phyloP scores from a whole-genome alignment of 2,888 invertebrate genomes.

The Schizaphis graminum region DNA sequence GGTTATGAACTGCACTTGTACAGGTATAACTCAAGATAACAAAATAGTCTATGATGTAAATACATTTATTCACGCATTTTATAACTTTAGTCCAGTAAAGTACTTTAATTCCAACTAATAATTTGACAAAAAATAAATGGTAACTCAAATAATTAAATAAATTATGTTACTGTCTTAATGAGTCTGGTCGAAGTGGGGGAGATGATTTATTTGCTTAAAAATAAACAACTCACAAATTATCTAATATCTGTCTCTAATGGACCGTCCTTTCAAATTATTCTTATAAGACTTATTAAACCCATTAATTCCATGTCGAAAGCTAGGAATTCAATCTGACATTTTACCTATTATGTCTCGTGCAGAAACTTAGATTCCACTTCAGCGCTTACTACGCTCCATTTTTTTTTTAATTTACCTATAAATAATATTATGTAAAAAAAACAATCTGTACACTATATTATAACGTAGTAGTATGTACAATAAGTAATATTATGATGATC shows the following conservation, averaged over 20 bases:
- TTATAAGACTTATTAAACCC: not conserved
- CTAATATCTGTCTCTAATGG: not conserved
- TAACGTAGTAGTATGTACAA: not conserved
- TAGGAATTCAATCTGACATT: not conserved
- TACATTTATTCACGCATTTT: not conserved
- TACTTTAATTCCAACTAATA: not conserved
- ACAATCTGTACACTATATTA: not conserved
- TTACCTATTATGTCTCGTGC: not conserved
- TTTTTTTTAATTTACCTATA: not conserved
- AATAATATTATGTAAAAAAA: too few relatives aligned
- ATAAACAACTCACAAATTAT: not conserved
- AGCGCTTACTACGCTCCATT: not conserved
- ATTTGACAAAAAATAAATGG: not conserved
- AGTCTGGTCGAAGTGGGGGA: not conserved
- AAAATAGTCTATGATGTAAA: not conserved
- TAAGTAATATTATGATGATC: not conserved
- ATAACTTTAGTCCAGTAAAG: not conserved
- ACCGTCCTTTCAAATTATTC: not conserved
- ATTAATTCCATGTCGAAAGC: not conserved
- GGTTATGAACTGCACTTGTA: not conserved
- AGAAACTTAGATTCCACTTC: not conserved
- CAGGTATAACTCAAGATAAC: too few relatives aligned
- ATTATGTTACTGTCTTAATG: not conserved
- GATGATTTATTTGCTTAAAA: not conserved
- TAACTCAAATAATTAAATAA: not conserved